phyloP scores from a whole-genome alignment of 2,113 vertebrate genomes.

The Platichthys flesus region DNA sequence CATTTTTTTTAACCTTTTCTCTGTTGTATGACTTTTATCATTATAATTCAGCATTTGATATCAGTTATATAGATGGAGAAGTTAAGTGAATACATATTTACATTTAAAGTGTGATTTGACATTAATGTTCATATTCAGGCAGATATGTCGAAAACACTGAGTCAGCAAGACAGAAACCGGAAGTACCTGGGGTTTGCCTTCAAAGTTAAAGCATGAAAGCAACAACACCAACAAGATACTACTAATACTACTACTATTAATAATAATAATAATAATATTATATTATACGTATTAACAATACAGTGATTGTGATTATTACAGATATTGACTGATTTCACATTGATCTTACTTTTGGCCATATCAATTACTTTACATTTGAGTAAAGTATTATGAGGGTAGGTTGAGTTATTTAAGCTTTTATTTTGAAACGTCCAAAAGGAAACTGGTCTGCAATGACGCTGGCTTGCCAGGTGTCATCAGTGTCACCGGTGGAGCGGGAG shows the following conservation, averaged over 20 bases:
- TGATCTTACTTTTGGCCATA: too few species aligned
- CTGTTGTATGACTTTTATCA: too few species aligned
- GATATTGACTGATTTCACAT: too few species aligned
- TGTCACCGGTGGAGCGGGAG: background rate
- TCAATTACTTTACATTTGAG: too few species aligned
- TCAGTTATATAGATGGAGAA: too few species aligned
- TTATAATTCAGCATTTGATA: too few species aligned
- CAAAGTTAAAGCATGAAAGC: conserved; percentile 23
- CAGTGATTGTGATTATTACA: too few species aligned
- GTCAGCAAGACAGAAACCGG: conserved; percentile 10
- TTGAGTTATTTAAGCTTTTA: conserved; percentile 28
- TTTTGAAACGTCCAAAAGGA: conserved; percentile 45
- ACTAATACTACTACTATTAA: too few species aligned
- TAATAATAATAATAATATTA: too few species aligned
- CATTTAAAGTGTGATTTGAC: background rate
- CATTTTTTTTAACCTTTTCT: too few species aligned
- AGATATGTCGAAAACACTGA: background rate
- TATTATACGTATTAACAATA: too few species aligned
- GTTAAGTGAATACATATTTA: background rate
- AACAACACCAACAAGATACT: background rate
- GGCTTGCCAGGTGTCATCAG: conserved; percentile 19
- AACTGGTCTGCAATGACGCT: background rate
- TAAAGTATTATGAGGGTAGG: too few species aligned
- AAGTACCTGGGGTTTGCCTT: background rate
- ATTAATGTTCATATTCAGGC: background rate